phyloP scores from a whole-genome alignment of 2,113 vertebrate species.

The Leucoraja erinaceus region DNA sequence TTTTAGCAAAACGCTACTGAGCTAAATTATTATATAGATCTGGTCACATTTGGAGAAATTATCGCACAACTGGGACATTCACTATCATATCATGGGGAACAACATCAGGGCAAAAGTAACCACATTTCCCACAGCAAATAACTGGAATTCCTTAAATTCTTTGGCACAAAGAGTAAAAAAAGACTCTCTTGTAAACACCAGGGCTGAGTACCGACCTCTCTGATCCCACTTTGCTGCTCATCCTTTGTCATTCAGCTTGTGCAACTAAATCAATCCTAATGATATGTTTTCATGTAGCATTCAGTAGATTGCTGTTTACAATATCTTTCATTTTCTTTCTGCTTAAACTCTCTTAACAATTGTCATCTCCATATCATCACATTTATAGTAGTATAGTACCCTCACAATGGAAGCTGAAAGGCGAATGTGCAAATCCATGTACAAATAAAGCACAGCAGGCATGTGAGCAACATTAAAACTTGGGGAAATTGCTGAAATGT shows the following conservation, averaged over 20 bases:
- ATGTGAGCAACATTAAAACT: not conserved
- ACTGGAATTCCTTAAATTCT: not conserved
- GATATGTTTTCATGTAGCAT: not conserved
- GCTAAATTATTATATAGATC: not conserved
- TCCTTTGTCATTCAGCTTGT: not conserved
- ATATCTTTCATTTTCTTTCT: not conserved
- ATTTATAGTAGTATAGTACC: not conserved
- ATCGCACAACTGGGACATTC: not conserved
- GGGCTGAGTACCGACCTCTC: not conserved
- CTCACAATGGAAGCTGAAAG: not conserved
- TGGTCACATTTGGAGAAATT: not conserved
- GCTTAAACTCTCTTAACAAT: not conserved
- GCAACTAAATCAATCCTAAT: not conserved
- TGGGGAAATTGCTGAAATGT: not conserved
- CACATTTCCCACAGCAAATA: not conserved
- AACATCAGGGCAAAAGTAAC: not conserved
- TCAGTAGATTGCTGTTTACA: not conserved
- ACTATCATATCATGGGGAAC: not conserved
- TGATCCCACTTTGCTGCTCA: not conserved
- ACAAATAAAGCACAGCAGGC: not conserved
- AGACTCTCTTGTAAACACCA: not conserved
- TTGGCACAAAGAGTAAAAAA: not conserved
- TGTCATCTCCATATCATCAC: not conserved
- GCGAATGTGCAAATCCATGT: not conserved
- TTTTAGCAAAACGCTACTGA: not conserved